Conservation (phyloP, 2,888 invertebrate genomes). For the Tanypteryx hageni region DNA sequence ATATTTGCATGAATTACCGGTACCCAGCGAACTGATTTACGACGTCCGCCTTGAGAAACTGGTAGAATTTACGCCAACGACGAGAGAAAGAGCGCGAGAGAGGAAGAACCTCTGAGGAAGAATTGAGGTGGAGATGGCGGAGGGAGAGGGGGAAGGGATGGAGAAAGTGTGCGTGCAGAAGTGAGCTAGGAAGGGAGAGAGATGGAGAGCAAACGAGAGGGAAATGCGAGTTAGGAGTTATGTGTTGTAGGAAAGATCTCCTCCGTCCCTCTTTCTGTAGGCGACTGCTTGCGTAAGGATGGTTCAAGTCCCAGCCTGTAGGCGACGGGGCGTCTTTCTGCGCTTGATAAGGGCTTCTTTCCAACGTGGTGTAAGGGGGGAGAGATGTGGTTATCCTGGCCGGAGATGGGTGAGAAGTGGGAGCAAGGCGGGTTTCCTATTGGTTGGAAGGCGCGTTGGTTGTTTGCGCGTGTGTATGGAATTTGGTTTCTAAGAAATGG, state of each 20-base stretch:
- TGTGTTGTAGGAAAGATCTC: conserved; percentile 34
- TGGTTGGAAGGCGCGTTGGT: conserved; percentile 11
- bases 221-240: conserved; percentile 56
- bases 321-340: conserved; percentile 58
- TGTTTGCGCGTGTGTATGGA: not conserved
- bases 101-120: conserved; percentile 70
- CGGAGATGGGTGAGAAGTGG: conserved; percentile 7
- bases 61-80: conserved; percentile 45
- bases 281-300: conserved; percentile 20
- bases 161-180: conserved; percentile 64
- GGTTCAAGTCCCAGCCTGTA: conserved; percentile 52
- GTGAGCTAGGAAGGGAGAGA: conserved; percentile 39
- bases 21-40: conserved; percentile 57
- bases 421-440: not conserved
- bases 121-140: conserved; percentile 66
- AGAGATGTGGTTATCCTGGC: not conserved
- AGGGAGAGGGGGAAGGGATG: conserved; percentile 55
- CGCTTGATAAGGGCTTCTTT: conserved; percentile 34
- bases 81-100: conserved; percentile 65
- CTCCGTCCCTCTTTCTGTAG: not conserved
- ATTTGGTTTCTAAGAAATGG: not conserved
- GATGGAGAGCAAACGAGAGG: conserved; percentile 66
- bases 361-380: not conserved
- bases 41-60: conserved; percentile 39
- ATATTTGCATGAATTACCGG: conserved; percentile 62